Percentiles rank a stretch among this genome's conserved stretches.
phyloP scores from a whole-genome alignment of 2,888 invertebrate species.

The Amphipoea oculea region DNA sequence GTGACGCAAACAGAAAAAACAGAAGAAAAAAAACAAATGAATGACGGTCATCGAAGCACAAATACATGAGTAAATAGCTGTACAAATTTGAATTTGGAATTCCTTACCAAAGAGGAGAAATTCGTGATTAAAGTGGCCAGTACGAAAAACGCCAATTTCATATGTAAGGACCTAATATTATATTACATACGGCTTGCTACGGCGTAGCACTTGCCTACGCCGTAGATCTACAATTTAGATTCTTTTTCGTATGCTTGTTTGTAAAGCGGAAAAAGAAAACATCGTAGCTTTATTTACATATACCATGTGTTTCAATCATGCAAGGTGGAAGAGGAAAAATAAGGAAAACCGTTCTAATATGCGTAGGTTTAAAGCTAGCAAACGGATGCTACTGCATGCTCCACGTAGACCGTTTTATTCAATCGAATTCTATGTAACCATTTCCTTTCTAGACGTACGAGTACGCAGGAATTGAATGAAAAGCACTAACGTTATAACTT shows the following conservation, averaged over 20 bases:
- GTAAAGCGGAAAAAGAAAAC: not conserved
- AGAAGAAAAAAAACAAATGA: too few species aligned
- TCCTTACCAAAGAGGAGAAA: too few species aligned
- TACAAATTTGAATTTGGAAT: too few species aligned
- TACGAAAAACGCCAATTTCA: too few species aligned
- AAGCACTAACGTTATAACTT: slow-evolving; percentile 14
- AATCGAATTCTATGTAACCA: slow-evolving; percentile 8
- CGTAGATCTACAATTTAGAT: slow-evolving; percentile 7
- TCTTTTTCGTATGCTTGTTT: not conserved
- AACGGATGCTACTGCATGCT: slow-evolving; percentile 19
- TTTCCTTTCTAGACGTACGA: not conserved
- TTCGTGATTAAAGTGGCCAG: too few species aligned
- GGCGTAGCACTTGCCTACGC: slow-evolving; percentile 52
- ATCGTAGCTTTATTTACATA: slow-evolving; percentile 22
- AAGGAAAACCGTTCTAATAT: slow-evolving; percentile 38
- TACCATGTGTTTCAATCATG: slow-evolving; percentile 23
- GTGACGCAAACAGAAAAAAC: too few species aligned
- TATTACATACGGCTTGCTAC: slow-evolving; percentile 39
- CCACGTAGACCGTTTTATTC: slow-evolving; percentile 23
- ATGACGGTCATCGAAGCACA: too few species aligned
- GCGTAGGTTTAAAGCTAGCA: slow-evolving; percentile 13
- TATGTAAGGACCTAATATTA: too few species aligned
- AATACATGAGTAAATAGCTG: too few species aligned
- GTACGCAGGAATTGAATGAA: slow-evolving; percentile 19
- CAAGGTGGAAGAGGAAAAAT: slow-evolving; percentile 22